phyloP scores from a whole-genome alignment of 1,140 invertebrate genomes.

The Apis laboriosa region DNA sequence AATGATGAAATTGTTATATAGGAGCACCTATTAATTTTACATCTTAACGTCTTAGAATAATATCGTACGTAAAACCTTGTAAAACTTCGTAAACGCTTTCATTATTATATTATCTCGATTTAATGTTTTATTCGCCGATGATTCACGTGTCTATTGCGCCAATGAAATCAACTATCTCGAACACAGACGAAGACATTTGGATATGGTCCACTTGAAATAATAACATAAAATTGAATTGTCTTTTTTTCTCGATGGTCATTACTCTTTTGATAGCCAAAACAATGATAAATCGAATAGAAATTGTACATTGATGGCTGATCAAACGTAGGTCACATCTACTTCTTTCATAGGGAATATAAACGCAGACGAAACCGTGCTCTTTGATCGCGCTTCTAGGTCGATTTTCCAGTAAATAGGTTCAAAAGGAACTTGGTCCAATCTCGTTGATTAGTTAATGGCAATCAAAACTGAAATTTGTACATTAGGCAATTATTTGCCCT shows the following conservation, averaged over 20 bases:
- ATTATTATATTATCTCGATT: background rate
- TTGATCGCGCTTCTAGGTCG: constrained; percentile 36
- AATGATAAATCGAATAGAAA: constrained; percentile 38
- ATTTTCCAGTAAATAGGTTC: constrained; percentile 42
- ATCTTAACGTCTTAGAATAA: background rate
- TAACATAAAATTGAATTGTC: background rate
- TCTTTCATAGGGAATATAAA: constrained; percentile 2
- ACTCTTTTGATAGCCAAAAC: background rate
- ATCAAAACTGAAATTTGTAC: constrained; percentile 46
- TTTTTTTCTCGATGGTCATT: constrained; percentile 24
- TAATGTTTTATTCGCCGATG: constrained; percentile 15
- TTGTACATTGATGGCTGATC: constrained; percentile 49
- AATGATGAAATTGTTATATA: background rate
- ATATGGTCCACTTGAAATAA: background rate
- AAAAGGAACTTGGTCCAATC: constrained; percentile 37
- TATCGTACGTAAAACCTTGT: background rate
- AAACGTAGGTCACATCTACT: constrained; percentile 35
- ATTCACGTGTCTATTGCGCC: constrained; percentile 14
- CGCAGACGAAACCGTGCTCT: constrained; percentile 11
- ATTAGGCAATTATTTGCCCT: constrained; percentile 57
- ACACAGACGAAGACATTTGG: constrained; percentile 4
- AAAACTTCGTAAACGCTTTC: background rate
- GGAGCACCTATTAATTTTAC: background rate
- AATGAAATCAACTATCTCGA: constrained; percentile 33
- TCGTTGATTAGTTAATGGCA: constrained; percentile 42